Percentiles rank a stretch among this genome's conserved stretches.
Evolutionary conservation across 2,797 vertebrate species (phyloP).

Genomic region (Malacoctenus gilli): DNA sequence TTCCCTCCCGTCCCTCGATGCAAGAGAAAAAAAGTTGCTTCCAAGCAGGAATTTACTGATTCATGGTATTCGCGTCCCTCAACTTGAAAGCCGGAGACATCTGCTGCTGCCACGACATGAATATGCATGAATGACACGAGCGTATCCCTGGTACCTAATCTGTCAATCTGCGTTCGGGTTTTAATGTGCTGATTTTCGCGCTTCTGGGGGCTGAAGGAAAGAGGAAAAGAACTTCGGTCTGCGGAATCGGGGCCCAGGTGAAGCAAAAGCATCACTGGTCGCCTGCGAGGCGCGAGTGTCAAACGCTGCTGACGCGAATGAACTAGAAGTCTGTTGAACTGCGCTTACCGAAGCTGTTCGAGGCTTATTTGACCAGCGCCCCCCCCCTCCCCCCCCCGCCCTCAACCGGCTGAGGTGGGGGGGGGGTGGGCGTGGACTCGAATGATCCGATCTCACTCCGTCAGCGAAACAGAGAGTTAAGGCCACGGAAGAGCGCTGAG

Average conservation of each 20-base stretch:
- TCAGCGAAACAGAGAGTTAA: too few relatives aligned
- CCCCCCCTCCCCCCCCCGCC: too few relatives aligned
- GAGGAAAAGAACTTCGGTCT: not conserved
- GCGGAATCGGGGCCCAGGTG: too few relatives aligned
- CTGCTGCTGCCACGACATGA: not conserved
- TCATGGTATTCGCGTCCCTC: constrained; percentile 2
- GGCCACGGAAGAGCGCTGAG: too few relatives aligned
- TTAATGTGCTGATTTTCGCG: not conserved
- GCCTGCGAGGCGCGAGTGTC: too few relatives aligned
- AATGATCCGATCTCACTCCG: too few relatives aligned
- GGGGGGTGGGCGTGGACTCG: too few relatives aligned
- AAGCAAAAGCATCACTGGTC: not conserved
- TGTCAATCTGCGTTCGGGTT: not conserved
- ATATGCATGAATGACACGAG: constrained; percentile 12
- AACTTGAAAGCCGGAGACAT: constrained; percentile 1
- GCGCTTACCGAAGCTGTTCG: too few relatives aligned
- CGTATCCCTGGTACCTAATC: not conserved
- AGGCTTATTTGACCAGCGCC: too few relatives aligned
- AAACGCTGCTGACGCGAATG: too few relatives aligned
- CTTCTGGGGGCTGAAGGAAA: not conserved
- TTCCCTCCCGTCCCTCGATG: not conserved
- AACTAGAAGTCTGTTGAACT: too few relatives aligned
- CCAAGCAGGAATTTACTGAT: not conserved
- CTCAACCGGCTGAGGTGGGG: too few relatives aligned
- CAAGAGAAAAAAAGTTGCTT: constrained; percentile 1